Percentiles rank a stretch among this genome's conserved stretches.
phyloP scores from a whole-genome alignment of 2,113 vertebrate species.

The Oxygymnocypris stewartii region DNA sequence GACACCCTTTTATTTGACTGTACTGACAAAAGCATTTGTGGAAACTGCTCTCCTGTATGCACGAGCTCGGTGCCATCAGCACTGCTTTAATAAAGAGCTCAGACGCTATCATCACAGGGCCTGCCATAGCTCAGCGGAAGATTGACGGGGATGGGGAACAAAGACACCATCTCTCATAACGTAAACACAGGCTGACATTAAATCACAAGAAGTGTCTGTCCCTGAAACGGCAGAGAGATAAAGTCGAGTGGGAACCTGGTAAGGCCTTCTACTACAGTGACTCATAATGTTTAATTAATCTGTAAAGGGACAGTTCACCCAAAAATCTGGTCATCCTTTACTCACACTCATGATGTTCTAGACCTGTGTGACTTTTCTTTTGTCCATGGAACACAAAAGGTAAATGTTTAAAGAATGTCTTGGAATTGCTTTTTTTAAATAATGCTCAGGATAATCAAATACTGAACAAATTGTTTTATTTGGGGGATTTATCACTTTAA shows the following conservation, averaged over 20 bases:
- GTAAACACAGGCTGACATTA: slow-evolving; percentile 37
- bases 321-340: neutral
- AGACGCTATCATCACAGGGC: slow-evolving; percentile 19
- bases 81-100: slow-evolving; percentile 29
- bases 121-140: slow-evolving; percentile 17
- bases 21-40: slow-evolving; percentile 23
- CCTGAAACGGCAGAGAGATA: slow-evolving; percentile 21
- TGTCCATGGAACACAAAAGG: neutral
- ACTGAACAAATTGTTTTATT: neutral
- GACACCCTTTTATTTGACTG: slow-evolving; percentile 2
- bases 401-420: neutral
- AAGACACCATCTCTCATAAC: slow-evolving; percentile 37
- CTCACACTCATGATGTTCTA: neutral
- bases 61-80: neutral
- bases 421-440: neutral
- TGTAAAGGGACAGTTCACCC: neutral
- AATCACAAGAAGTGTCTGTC: slow-evolving; percentile 31
- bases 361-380: neutral
- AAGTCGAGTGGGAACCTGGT: neutral
- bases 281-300: slow-evolving; percentile 18
- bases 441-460: neutral
- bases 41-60: slow-evolving; percentile 15
- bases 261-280: slow-evolving; percentile 9
- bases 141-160: slow-evolving; percentile 35
- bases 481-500: neutral